These are phyloP conservation scores for Nyctalus aviator DNA, from an alignment of 2,797 vertebrate species.

Conservation along the genomic window DNA sequence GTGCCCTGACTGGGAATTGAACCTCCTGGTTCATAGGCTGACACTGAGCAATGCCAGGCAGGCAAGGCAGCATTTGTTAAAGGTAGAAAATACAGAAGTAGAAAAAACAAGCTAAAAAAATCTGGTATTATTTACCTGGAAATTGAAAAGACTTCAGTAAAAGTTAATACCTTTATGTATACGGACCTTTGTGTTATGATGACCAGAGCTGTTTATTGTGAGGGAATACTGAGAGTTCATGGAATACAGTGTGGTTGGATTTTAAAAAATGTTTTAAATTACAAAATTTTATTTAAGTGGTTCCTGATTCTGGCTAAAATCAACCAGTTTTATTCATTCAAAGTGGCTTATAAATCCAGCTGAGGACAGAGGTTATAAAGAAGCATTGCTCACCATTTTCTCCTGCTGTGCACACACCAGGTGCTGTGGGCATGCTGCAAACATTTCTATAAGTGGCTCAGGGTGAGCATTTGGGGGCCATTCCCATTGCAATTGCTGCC, in stretches of 20 bases:
- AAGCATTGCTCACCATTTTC: neutral
- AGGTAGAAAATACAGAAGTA: neutral
- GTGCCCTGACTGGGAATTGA: no score
- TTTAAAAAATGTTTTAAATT: neutral
- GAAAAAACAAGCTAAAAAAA: neutral
- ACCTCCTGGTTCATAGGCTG: no score
- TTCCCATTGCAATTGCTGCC: no score
- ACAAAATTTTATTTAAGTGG: conserved; percentile 4
- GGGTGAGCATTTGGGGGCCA: neutral
- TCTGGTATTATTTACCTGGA: neutral
- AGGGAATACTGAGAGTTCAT: neutral
- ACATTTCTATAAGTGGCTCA: rapidly evolving
- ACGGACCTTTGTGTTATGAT: neutral
- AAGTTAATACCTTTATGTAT: neutral
- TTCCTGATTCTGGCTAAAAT: neutral
- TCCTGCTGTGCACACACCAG: neutral
- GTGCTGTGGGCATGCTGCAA: rapidly evolving
- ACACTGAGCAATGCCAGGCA: no score
- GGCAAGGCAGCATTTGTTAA: neutral
- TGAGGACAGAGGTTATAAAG: neutral
- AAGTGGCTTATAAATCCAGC: neutral
- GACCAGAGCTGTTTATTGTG: neutral
- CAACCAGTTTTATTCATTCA: neutral
- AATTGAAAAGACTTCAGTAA: neutral
- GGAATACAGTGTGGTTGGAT: neutral